Evolutionary conservation across 2,888 invertebrate genomes (phyloP).

Genomic region (Argyresthia albistria): DNA sequence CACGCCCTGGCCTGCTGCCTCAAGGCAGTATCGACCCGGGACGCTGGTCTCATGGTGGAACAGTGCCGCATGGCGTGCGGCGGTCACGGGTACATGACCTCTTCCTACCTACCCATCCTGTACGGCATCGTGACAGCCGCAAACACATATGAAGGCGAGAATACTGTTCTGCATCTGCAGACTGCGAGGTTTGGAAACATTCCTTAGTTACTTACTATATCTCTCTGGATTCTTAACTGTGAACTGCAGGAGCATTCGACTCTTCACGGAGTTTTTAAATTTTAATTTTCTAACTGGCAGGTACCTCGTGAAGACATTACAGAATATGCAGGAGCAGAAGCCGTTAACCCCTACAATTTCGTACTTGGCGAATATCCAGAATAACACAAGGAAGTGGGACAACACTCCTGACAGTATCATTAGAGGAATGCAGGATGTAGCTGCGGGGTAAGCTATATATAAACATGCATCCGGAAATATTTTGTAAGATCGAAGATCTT

Average conservation of each 20-base stretch:
- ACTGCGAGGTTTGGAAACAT: conserved; percentile 70
- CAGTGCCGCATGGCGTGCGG: conserved; percentile 89
- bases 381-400: conserved; percentile 8
- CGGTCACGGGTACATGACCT: conserved; percentile 88
- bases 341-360: conserved; percentile 73
- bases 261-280: background rate
- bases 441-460: conserved; percentile 58
- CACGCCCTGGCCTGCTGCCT: conserved; percentile 93
- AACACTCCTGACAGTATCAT: conserved; percentile 48
- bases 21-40: conserved; percentile 88
- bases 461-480: background rate
- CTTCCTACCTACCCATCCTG: conserved; percentile 83
- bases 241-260: background rate
- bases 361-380: conserved; percentile 54
- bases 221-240: background rate
- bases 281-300: conserved; percentile 22
- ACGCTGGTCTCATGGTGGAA: conserved; percentile 82
- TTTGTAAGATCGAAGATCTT: too few relatives aligned
- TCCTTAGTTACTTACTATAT: too few relatives aligned
- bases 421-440: conserved; percentile 59
- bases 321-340: conserved; percentile 66
- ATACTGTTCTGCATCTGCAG: conserved; percentile 87
- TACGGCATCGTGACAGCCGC: conserved; percentile 84
- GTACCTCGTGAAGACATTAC: conserved; percentile 79
- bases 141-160: conserved; percentile 92